Base-by-base conservation (phyloP, 2,797 vertebrate genomes). In the Xiphophorus birchmanni region DNA sequence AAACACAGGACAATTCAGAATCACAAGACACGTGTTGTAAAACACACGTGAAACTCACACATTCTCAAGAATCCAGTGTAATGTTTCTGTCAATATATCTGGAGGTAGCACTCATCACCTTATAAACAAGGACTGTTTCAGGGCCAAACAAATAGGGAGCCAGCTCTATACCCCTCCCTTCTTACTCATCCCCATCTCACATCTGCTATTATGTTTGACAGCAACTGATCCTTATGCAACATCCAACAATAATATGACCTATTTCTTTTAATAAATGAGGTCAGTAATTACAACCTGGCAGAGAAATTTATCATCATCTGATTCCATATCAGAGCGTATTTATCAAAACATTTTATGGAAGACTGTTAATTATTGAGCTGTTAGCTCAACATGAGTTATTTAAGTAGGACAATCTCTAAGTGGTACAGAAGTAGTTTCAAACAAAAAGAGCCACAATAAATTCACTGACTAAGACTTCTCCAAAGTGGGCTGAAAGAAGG, bases 1-100 rank as follows among this genome's bases (percentile, higher is more conserved):
- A 69, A 42, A 42, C 11, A 26, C 11, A 40, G 11, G 4, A 21
- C 13, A 35, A 35, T n/a, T 17, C 42, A n/a, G 0, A 45, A 7
- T 11, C 35, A 77, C 13, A 76, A 78, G 52, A 81, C 45, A 44
- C 18, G 29, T 18, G 15, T 37, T 23, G 3, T 65, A 74, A 76
- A 69, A 72, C 47, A 0, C 45, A 79, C 81, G 35, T 32, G 45
- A 47, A 60, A 74, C 69, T 42, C 29, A 75, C 48, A 80, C 83
- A 91, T 92, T 90, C 87, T 83, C 79, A 72, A 75, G 80, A 91
- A 87, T 90, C 86, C 90, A 78, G 52, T 82, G 85, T 90, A 88
- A 88, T 88, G 78, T 84, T 92, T 87, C 88, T 93, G 87, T 91
- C 91, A 92, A 69, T 84, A 50, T 84, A 88, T 81, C 89, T 86